A percentile compares a stretch with the other conserved stretches of the same genome.
Evolutionary conservation across 2,888 invertebrate genomes (phyloP).

Genomic region (Slavum lentiscoides): DNA sequence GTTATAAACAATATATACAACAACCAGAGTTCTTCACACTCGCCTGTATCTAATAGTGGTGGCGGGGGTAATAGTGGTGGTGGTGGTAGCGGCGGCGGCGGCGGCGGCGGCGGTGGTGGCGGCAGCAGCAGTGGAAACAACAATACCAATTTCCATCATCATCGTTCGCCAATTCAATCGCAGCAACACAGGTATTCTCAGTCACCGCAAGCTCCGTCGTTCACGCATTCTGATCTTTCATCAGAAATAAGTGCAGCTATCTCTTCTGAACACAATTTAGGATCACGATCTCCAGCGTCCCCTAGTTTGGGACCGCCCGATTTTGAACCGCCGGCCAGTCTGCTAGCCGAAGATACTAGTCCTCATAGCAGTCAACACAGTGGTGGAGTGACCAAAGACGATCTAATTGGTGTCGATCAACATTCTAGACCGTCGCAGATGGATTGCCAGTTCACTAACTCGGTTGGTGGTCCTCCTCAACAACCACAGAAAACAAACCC

Average conservation of each 20-base stretch:
- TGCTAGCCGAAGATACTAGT: constrained; percentile 60
- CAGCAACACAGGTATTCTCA: constrained; percentile 60
- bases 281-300: constrained; percentile 71
- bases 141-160: constrained; percentile 19
- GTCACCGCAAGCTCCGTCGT: constrained; percentile 60
- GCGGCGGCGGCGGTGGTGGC: constrained; percentile 11
- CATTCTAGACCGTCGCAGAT: constrained; percentile 38
- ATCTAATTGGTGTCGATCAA: constrained; percentile 53
- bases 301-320: constrained; percentile 72
- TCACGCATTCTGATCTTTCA: constrained; percentile 74
- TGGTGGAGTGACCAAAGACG: constrained; percentile 57
- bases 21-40: constrained; percentile 58
- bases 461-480: constrained; percentile 28
- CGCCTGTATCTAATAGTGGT: constrained; percentile 55
- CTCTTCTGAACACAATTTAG: constrained; percentile 65
- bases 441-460: constrained; percentile 55
- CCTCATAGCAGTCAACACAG: constrained; percentile 55
- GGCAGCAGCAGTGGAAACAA: constrained; percentile 54
- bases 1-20: constrained; percentile 55
- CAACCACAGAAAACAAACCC: constrained; percentile 56
- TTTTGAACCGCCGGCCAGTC: constrained; percentile 72
- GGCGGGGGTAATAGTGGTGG: constrained; percentile 52
- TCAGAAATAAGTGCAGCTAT: constrained; percentile 79
- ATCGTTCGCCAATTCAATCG: constrained; percentile 44
- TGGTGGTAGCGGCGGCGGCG: constrained; percentile 45